Evolutionary conservation across 1,140 invertebrate species (phyloP).

Genomic region (Phortica variegata): DNA sequence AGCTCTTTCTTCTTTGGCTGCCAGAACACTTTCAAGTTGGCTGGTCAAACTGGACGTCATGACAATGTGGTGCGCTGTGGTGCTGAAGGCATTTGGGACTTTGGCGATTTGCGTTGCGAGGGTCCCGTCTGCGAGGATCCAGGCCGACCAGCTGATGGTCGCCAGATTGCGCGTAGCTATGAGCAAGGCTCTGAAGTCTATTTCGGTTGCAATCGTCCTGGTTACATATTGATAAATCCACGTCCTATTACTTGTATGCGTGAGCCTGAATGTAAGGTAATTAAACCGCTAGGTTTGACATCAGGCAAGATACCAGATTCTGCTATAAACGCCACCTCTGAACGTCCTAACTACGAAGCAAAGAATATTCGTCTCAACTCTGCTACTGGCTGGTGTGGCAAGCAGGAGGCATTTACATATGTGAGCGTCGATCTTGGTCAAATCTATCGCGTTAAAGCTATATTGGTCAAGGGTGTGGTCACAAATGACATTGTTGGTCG

Average conservation of each 20-base stretch:
- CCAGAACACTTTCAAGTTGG: conserved; percentile 92
- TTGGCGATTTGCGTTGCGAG: conserved; percentile 93
- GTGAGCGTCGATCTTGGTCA: conserved; percentile 91
- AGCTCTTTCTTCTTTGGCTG: conserved; percentile 95
- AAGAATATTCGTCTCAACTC: conserved; percentile 88
- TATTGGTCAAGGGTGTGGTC: conserved; percentile 90
- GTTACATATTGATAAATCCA: conserved; percentile 90
- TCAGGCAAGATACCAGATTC: conserved; percentile 91
- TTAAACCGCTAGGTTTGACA: conserved; percentile 86
- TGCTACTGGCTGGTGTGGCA: conserved; percentile 93
- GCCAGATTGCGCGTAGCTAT: conserved; percentile 85
- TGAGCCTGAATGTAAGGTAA: conserved; percentile 91
- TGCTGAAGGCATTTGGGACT: conserved; percentile 93
- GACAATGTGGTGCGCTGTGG: conserved; percentile 91
- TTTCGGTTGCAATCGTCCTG: conserved; percentile 86
- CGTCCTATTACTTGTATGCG: conserved; percentile 87
- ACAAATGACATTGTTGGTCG: conserved; percentile 93
- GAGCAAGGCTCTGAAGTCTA: conserved; percentile 89
- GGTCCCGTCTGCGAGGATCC: conserved; percentile 95
- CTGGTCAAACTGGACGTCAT: conserved; percentile 85
- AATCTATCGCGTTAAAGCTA: conserved; percentile 86
- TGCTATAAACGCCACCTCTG: conserved; percentile 94
- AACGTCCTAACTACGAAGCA: conserved; percentile 88
- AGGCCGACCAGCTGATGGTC: conserved; percentile 87
- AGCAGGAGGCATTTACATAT: conserved; percentile 93